phyloP scores from a whole-genome alignment of 2,797 vertebrate species.

The Sebastes minor region DNA sequence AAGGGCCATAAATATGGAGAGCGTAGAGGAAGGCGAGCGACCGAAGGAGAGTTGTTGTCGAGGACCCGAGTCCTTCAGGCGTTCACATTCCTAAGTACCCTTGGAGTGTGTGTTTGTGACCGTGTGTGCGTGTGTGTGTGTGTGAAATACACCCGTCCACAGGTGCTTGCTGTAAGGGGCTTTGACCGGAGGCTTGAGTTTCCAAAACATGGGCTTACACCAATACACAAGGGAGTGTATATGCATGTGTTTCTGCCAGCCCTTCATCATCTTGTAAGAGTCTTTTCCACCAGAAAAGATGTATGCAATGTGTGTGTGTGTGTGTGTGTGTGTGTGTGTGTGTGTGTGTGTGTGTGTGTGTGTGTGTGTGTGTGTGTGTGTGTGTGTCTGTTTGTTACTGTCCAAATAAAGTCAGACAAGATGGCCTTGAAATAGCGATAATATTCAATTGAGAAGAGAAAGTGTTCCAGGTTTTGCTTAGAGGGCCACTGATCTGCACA shows the following conservation, averaged over 20 bases:
- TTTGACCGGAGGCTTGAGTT: constrained; percentile 70
- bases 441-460: not conserved
- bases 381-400: constrained; percentile 13
- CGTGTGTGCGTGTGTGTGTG: constrained; percentile 14
- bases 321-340: not conserved
- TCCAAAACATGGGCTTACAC: constrained; percentile 75
- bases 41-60: constrained; percentile 16
- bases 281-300: constrained; percentile 16
- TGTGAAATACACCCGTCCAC: constrained; percentile 57
- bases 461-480: constrained; percentile 1
- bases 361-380: not conserved
- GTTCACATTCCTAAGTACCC: constrained; percentile 58
- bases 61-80: constrained; percentile 39
- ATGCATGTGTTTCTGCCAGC: constrained; percentile 35
- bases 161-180: constrained; percentile 73
- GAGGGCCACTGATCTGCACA: not conserved
- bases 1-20: constrained; percentile 48
- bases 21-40: constrained; percentile 14
- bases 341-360: not conserved
- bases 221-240: constrained; percentile 47
- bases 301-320: not conserved
- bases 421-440: constrained; percentile 10
- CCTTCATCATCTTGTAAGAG: constrained; percentile 32
- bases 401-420: constrained; percentile 14
- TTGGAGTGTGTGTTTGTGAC: constrained; percentile 25